Conservation (phyloP, 2,113 vertebrate species). For the Chloropsis hardwickii region DNA sequence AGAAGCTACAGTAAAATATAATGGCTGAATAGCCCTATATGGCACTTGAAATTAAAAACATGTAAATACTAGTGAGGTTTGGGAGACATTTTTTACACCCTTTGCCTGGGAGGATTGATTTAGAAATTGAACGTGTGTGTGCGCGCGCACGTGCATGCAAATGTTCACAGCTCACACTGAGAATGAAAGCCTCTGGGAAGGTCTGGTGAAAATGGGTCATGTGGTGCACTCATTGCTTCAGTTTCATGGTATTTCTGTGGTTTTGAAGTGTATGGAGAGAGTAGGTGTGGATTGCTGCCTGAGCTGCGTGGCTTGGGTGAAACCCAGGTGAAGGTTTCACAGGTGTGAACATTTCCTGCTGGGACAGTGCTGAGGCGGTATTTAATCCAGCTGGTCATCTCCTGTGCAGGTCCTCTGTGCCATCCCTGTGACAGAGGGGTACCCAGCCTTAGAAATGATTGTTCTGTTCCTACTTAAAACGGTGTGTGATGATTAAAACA, state of each 20-base stretch:
- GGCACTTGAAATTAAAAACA: conserved; percentile 56
- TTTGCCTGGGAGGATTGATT: conserved; percentile 32
- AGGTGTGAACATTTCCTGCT: not conserved
- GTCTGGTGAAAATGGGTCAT: conserved; percentile 10
- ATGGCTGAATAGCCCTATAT: conserved; percentile 16
- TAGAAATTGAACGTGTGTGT: not conserved
- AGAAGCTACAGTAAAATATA: conserved; percentile 31
- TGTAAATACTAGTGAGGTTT: conserved; percentile 28
- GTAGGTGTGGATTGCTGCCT: not conserved
- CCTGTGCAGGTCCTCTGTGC: not conserved
- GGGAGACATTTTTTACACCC: conserved; percentile 17
- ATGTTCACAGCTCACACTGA: not conserved
- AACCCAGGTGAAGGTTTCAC: not conserved
- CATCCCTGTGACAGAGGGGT: not conserved
- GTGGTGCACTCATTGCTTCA: not conserved
- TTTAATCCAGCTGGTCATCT: not conserved
- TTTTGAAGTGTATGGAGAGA: not conserved
- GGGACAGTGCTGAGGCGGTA: not conserved
- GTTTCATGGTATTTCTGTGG: not conserved
- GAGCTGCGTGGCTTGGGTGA: not conserved
- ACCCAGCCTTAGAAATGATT: not conserved
- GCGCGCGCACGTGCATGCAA: rapidly evolving
- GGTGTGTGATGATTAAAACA: not conserved
- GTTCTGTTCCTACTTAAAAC: not conserved
- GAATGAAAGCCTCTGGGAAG: not conserved